Evolutionary conservation across 2,888 invertebrate species (phyloP), one percentile per base, ranked within the genome.

Genomic region (Ichneumoninae sp.): DNA sequence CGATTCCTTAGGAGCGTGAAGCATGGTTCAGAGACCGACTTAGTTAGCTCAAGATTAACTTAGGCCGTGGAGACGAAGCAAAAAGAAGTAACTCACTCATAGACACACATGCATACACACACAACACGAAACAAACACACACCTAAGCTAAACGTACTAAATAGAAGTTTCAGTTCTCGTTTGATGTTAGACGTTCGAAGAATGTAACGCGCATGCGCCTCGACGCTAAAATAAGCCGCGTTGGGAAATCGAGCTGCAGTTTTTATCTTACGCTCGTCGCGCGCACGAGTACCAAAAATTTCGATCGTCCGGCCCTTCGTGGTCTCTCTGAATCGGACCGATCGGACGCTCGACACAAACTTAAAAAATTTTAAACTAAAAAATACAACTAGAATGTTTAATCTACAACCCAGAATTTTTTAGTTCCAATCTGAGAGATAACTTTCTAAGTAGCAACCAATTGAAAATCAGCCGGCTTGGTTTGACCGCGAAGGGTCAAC

Each of bases 141-240:
- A 69, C 74, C 77, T 86, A 86, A 83, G 80, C 82, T 86, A 74
- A 82, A 80, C 82, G 71, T 79, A 83, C 47, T 74, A 81, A 83
- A 81, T 74, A 82, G 83, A 83, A 65, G 60, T 85, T 90, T 90
- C 70, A 81, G 87, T 90, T 87, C 71, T 90, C 86, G 87, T 90
- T 90, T 90, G 86, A 87, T 87, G 88, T 90, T 87, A 84, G 89
- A 85, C 80, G 86, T 84, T 86, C 85, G 86, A 82, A 47, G 86
- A 86, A 79, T 44, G 50, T 57, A 65, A 68, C 30, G 60, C 47
- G 72, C 16, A 26, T 19, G 26, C 50, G 16, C 52, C 60, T 22
- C 26, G 26, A 57, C 22, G 57, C 57, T 26, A 57, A 52, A 77
- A 69, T 26, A 71, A 52, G 72, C 70, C 6, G 66, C 30, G 10